A percentile compares a stretch with the other conserved stretches of the same genome.
Conservation (phyloP, 2,888 invertebrate species). For the Quadroppia sp. region DNA sequence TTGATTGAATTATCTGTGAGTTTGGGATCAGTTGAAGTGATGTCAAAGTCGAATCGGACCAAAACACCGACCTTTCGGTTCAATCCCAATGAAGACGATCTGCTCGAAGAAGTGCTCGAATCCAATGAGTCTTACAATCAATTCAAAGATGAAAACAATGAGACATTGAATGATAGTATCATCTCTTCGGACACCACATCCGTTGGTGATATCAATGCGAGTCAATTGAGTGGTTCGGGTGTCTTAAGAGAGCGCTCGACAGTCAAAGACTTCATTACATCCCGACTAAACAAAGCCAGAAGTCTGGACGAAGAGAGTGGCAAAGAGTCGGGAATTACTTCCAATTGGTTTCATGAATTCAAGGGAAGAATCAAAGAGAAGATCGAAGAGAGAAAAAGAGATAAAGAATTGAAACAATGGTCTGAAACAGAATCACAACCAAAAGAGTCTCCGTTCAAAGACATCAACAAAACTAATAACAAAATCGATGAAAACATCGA, state of each 20-base stretch:
- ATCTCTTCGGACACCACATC: neutral
- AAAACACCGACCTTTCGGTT: slow-evolving; percentile 31
- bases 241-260: neutral
- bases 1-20: neutral
- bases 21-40: slow-evolving; percentile 22
- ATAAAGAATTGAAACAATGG: slow-evolving; percentile 20
- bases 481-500: neutral
- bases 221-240: slow-evolving; percentile 10
- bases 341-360: slow-evolving; percentile 37
- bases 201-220: neutral
- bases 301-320: slow-evolving; percentile 30
- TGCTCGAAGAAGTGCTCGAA: slow-evolving; percentile 32
- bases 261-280: slow-evolving; percentile 37
- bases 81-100: slow-evolving; percentile 32
- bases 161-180: neutral
- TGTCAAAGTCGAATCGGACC: slow-evolving; percentile 1
- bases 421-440: neutral
- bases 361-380: slow-evolving; percentile 38
- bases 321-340: slow-evolving; percentile 30
- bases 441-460: neutral
- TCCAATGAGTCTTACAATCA: slow-evolving; percentile 1
- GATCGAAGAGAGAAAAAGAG: slow-evolving; percentile 33
- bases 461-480: neutral
- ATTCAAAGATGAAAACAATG: neutral
- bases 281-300: slow-evolving; percentile 13